A percentile compares a stretch with the other conserved stretches of the same genome.
phyloP scores from a whole-genome alignment of 2,888 invertebrate species.

The Coremacera marginata region DNA sequence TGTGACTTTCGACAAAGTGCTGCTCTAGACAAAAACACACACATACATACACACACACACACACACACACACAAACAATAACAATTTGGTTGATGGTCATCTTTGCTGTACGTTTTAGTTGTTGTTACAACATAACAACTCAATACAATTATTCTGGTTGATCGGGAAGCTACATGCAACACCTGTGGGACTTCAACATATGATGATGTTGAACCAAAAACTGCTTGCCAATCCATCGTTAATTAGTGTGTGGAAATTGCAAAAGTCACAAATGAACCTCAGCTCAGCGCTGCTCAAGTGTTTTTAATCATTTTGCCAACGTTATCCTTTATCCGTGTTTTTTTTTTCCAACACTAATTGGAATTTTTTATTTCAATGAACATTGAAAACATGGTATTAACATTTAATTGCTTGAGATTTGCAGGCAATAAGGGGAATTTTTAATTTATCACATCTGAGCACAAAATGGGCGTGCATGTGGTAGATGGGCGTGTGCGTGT shows the following conservation, averaged over 20 bases:
- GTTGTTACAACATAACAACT: too few species aligned
- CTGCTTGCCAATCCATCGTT: conserved; percentile 10
- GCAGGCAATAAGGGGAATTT: conserved; percentile 11
- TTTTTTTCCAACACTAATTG: conserved; percentile 14
- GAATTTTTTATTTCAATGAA: conserved; percentile 21
- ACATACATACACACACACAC: too few species aligned
- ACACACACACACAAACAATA: too few species aligned
- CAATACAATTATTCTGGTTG: too few species aligned
- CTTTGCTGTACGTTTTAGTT: too few species aligned
- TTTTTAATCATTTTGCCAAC: not conserved
- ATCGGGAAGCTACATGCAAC: too few species aligned
- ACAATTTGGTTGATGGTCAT: too few species aligned
- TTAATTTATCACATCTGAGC: not conserved
- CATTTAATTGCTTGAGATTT: conserved; percentile 31
- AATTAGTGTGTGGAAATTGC: conserved; percentile 19
- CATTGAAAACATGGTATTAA: conserved; percentile 23
- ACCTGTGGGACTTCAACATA: too few species aligned
- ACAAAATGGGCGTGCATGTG: not conserved
- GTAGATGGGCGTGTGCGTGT: not conserved
- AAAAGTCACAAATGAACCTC: conserved; percentile 11
- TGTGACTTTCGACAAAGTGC: too few species aligned
- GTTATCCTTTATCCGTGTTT: too few species aligned
- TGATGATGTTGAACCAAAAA: not conserved
- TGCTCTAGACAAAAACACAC: too few species aligned
- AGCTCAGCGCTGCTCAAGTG: not conserved